Evolutionary conservation across 2,888 invertebrate species (phyloP).

Genomic region (Didymodactylos carnosus): DNA sequence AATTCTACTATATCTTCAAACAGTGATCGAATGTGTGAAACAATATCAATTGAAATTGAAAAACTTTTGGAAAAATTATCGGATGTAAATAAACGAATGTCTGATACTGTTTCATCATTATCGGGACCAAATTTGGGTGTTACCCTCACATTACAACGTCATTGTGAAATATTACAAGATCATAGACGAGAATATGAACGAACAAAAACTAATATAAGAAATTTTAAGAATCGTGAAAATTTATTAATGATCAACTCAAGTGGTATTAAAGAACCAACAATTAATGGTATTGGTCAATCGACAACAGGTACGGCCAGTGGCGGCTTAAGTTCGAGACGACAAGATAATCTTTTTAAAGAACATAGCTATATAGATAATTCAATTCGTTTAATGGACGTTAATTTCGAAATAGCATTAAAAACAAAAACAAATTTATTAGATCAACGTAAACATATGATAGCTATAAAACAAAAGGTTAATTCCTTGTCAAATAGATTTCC

Average conservation of each 20-base stretch:
- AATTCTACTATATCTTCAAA: constrained; percentile 21
- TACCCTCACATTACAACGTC: constrained; percentile 65
- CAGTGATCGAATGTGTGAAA: constrained; percentile 81
- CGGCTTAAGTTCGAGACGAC: constrained; percentile 2
- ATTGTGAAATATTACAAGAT: constrained; percentile 80
- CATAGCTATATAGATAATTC: constrained; percentile 67
- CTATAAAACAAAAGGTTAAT: background rate
- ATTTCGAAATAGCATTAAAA: background rate
- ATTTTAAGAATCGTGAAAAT: constrained; percentile 60
- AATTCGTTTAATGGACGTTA: constrained; percentile 16
- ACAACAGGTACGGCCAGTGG: too few species aligned
- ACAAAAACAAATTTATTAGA: background rate
- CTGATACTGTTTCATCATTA: constrained; percentile 13
- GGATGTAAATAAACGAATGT: constrained; percentile 41
- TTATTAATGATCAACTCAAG: constrained; percentile 37
- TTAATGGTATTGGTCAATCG: too few species aligned
- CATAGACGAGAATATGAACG: constrained; percentile 75
- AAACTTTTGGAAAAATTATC: constrained; percentile 49
- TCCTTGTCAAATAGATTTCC: constrained; percentile 42
- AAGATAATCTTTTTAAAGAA: constrained; percentile 38
- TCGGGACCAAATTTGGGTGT: constrained; percentile 44
- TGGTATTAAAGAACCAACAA: constrained; percentile 1
- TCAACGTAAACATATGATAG: background rate
- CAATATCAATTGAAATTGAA: constrained; percentile 73
- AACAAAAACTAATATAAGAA: constrained; percentile 48